These are phyloP conservation scores for Scaptomyza caliginosa DNA, from an alignment of 2,888 invertebrate species.

Conservation along the genomic window DNA sequence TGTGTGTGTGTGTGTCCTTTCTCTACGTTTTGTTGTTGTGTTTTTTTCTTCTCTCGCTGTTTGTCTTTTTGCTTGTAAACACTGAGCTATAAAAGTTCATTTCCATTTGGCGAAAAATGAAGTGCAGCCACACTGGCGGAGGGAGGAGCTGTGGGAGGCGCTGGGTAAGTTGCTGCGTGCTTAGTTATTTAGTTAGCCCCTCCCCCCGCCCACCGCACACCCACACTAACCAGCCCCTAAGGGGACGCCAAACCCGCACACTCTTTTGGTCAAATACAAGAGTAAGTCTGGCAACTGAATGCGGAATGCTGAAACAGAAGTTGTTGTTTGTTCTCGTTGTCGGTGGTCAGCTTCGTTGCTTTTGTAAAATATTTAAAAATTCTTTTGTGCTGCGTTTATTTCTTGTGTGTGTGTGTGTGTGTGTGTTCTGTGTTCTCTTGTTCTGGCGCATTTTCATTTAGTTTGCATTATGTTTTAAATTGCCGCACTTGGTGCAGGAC, in stretches of 20 bases:
- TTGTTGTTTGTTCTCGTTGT: conserved; percentile 17
- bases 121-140: conserved; percentile 1
- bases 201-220: neutral
- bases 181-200: conserved; percentile 33
- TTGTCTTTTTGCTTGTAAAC: conserved; percentile 23
- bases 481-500: conserved; percentile 40
- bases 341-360: conserved; percentile 45
- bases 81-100: conserved; percentile 42
- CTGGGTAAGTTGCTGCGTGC: conserved; percentile 13
- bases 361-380: conserved; percentile 56
- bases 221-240: neutral
- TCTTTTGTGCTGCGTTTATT: conserved; percentile 50
- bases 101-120: conserved; percentile 37
- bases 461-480: conserved; percentile 59
- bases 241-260: too few relatives aligned
- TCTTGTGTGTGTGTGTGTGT: conserved; percentile 4
- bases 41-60: neutral
- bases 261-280: neutral
- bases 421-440: neutral
- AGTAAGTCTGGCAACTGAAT: neutral
- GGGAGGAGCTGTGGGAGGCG: too few relatives aligned
- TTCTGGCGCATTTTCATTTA: conserved; percentile 53
- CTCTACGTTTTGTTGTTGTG: neutral
- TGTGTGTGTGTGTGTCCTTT: neutral
- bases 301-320: conserved; percentile 2